A percentile compares a stretch with the other conserved stretches of the same genome.
phyloP scores from a whole-genome alignment of 2,113 vertebrate species.

The Labeo catla region DNA sequence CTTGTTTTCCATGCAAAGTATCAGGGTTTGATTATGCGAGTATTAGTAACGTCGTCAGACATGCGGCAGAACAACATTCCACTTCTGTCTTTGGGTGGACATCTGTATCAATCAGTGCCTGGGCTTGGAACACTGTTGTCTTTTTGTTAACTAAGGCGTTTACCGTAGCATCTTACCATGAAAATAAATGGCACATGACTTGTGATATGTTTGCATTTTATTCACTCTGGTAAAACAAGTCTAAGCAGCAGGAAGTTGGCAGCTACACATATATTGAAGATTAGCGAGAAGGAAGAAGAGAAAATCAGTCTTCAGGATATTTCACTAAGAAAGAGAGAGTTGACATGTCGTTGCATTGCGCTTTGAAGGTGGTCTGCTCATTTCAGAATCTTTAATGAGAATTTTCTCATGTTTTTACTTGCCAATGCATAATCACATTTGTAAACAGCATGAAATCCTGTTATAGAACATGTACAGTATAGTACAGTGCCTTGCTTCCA shows the following conservation, averaged over 20 bases:
- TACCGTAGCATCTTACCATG: not conserved
- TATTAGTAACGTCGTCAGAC: conserved; percentile 23
- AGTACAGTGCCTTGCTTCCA: not conserved
- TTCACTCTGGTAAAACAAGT: not conserved
- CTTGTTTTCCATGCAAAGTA: not conserved
- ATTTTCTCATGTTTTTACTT: not conserved
- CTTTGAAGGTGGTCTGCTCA: not conserved
- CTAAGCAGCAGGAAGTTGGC: not conserved
- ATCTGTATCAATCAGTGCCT: not conserved
- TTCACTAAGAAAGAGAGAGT: not conserved
- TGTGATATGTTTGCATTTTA: not conserved
- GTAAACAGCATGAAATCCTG: not conserved
- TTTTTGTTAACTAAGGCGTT: conserved; percentile 24
- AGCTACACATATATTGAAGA: not conserved
- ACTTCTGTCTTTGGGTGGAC: conserved; percentile 50
- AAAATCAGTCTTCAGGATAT: not conserved
- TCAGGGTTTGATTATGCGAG: not conserved
- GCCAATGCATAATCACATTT: not conserved
- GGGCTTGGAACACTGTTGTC: not conserved
- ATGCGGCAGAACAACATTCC: conserved; percentile 71
- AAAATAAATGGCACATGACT: not conserved
- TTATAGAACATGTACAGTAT: not conserved
- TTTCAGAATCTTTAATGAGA: not conserved
- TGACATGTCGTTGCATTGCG: no score
- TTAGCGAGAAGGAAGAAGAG: not conserved